Percentiles rank a stretch among this genome's conserved stretches.
Evolutionary conservation across 2,797 vertebrate species (phyloP).

Genomic region (Myotis daubentonii): DNA sequence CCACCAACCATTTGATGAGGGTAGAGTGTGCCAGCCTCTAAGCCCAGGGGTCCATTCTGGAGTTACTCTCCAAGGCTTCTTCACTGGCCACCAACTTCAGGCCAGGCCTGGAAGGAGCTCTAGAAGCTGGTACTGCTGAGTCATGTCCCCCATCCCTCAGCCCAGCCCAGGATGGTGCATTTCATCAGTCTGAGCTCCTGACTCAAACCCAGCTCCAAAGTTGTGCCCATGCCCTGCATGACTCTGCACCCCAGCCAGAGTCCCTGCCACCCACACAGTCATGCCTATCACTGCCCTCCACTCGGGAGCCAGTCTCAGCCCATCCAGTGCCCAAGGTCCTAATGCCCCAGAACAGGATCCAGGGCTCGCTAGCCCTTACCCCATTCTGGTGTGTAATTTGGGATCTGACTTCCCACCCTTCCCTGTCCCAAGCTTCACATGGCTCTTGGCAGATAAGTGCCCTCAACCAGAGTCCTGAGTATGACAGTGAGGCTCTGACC

Average conservation of each 20-base stretch:
- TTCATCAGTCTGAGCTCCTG: neutral
- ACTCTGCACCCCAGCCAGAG: neutral
- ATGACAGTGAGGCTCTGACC: neutral
- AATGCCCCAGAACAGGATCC: neutral
- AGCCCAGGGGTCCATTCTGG: neutral
- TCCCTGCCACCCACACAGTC: neutral
- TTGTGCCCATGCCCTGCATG: neutral
- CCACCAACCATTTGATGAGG: neutral
- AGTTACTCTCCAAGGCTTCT: neutral
- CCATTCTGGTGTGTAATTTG: neutral
- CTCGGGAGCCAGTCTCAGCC: neutral
- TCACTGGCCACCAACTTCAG: neutral
- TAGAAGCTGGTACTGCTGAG: neutral
- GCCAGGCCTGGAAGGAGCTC: neutral
- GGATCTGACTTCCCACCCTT: neutral
- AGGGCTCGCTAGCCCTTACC: neutral
- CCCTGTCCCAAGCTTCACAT: neutral
- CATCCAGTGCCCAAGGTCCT: neutral
- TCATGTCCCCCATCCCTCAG: neutral
- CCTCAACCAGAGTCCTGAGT: neutral
- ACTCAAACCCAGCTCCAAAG: neutral
- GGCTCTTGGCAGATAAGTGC: neutral
- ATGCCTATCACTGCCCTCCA: neutral
- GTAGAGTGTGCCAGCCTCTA: neutral
- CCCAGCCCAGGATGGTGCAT: neutral